These are phyloP conservation scores for Cheirogaleus major DNA, from an alignment of 2,797 vertebrate genomes.

Conservation along the genomic window DNA sequence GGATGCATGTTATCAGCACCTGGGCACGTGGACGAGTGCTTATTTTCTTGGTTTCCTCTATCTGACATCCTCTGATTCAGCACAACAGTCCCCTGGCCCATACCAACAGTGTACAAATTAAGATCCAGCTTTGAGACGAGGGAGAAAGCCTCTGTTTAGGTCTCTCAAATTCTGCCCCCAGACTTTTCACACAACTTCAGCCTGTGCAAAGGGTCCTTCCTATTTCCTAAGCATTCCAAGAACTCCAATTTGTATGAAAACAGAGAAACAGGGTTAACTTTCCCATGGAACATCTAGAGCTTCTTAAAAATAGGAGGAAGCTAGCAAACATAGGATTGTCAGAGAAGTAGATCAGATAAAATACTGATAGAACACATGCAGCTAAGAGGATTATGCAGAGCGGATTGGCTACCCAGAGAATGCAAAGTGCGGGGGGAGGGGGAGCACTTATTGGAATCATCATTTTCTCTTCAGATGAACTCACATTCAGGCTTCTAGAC, in stretches of 20 bases:
- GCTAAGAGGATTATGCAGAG: slow-evolving; percentile 84
- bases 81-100: background rate
- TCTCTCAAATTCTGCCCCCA: background rate
- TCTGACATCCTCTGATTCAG: background rate
- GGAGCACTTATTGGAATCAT: slow-evolving; percentile 69
- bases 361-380: slow-evolving; percentile 76
- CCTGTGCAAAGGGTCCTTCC: background rate
- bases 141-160: background rate
- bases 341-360: slow-evolving; percentile 83
- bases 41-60: background rate
- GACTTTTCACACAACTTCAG: background rate
- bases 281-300: background rate
- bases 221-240: background rate
- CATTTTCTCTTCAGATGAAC: slow-evolving; percentile 79
- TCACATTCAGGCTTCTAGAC: slow-evolving; percentile 65
- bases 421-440: background rate
- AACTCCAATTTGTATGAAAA: background rate
- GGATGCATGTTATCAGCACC: background rate
- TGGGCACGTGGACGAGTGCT: background rate
- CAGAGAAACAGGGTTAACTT: slow-evolving; percentile 26
- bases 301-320: slow-evolving; percentile 35
- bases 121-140: background rate
- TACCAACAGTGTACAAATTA: background rate
- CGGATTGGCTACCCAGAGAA: slow-evolving; percentile 82
- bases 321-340: slow-evolving; percentile 65